Conservation (phyloP, 2,113 vertebrate genomes). For the Taurulus bubalis region DNA sequence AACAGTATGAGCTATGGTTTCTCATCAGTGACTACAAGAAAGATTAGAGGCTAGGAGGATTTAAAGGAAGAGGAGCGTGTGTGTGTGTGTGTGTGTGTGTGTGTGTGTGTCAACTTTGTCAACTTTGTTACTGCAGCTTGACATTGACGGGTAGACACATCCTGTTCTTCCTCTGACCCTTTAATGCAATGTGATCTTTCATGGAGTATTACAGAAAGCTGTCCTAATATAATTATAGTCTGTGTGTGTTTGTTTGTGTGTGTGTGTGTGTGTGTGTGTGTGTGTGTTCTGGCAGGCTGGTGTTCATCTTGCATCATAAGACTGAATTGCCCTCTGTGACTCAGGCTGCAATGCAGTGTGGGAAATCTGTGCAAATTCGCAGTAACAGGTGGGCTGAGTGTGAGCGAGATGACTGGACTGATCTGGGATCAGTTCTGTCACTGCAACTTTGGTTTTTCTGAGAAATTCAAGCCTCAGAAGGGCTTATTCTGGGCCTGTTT, state of each 20-base stretch:
- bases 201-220: constrained; percentile 35
- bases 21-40: constrained; percentile 4
- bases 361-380: constrained; percentile 17
- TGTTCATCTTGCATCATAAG: constrained; percentile 45
- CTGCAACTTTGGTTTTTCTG: not conserved
- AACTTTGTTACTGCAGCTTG: constrained; percentile 11
- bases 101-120: constrained; percentile 13
- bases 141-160: constrained; percentile 8
- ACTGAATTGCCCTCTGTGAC: constrained; percentile 25
- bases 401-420: constrained; percentile 31
- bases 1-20: not conserved
- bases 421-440: constrained; percentile 19
- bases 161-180: constrained; percentile 35
- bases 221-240: constrained; percentile 29
- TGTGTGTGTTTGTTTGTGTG: constrained; percentile 8
- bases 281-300: not conserved
- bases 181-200: constrained; percentile 39
- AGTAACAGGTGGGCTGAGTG: not conserved
- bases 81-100: constrained; percentile 4
- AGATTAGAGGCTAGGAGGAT: not conserved
- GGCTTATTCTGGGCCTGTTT: not conserved
- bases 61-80: not conserved
- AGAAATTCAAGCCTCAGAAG: not conserved
- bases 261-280: not conserved
- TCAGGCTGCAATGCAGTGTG: constrained; percentile 12